Evolutionary conservation across 2,888 invertebrate species (phyloP), one percentile per base, ranked within the genome.

Genomic region (Physocephala rufipes): DNA sequence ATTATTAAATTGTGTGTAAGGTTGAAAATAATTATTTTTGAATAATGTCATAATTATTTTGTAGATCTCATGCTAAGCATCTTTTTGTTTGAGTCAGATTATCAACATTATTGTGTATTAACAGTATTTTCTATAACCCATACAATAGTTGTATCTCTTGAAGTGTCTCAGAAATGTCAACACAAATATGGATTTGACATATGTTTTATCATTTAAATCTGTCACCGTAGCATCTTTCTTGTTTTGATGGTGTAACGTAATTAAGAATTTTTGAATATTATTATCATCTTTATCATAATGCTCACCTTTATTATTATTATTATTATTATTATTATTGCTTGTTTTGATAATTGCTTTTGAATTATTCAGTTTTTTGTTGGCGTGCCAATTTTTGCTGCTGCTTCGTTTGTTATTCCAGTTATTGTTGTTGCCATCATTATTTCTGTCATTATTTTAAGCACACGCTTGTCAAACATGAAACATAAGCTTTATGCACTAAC

Each of bases 391-490:
- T 36, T 4, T 36, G 36, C n/a, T 36, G 36, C 9, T 36, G 36
- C 9, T 36, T 36, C 9, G 9, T 36, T 36, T 36, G 36, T 36
- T 36, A 9, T 36, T 1, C n/a, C n/a, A n/a, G n/a, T 53, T 53
- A 24, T 53, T 59, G 59, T 59, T 30, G 1, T 15, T 51, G 55
- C 21, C 21, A 13, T 24, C 55, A 55, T 55, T 59, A 9, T 30
- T 21, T 19, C 28, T n/a, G 30, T 67, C 59, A 45, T 67, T 67
- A 43, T 67, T 55, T 53, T 66, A 55, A 36, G 36, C 55, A 55
- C 55, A 66, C 21, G 53, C 66, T 36, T 66, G 66, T 66, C 66
- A 66, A 66, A 55, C 66, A 61, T 59, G 67, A 24, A 21, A 47
- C 47, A 4, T 61, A 19, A 30, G 26, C 61, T 67, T 30, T 28